These are phyloP conservation scores for Ispidina picta DNA, from an alignment of 2,797 vertebrate species.

Conservation along the genomic window DNA sequence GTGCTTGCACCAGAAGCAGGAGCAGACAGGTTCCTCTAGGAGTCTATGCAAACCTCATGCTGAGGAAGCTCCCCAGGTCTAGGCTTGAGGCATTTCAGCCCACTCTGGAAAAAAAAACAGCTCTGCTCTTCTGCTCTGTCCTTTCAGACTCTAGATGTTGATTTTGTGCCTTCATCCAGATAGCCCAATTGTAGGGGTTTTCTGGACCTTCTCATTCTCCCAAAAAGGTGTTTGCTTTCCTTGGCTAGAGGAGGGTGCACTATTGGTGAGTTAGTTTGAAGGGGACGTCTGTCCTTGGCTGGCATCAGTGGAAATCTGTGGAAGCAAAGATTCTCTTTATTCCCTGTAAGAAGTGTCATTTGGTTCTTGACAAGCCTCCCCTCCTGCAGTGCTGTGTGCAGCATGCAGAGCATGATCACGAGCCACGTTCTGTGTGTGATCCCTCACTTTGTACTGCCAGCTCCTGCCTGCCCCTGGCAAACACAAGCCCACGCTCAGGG, in stretches of 20 bases:
- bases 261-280: background rate
- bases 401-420: background rate
- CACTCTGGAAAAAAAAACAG: background rate
- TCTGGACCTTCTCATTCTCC: background rate
- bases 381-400: background rate
- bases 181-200: background rate
- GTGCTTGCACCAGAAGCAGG: background rate
- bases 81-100: slow-evolving; percentile 9
- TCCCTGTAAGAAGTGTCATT: background rate
- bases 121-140: background rate
- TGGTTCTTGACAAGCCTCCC: background rate
- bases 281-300: background rate
- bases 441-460: background rate
- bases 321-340: background rate
- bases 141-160: background rate
- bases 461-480: background rate
- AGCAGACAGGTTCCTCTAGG: slow-evolving; percentile 26
- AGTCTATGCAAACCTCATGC: slow-evolving; percentile 45
- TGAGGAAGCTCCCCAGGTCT: background rate
- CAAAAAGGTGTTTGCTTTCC: background rate
- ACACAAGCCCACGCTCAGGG: background rate
- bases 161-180: background rate
- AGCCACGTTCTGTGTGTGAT: background rate
- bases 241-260: background rate
- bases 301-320: background rate